Base-by-base conservation (phyloP, 1,140 invertebrate genomes). In the Goniozus legneri region DNA sequence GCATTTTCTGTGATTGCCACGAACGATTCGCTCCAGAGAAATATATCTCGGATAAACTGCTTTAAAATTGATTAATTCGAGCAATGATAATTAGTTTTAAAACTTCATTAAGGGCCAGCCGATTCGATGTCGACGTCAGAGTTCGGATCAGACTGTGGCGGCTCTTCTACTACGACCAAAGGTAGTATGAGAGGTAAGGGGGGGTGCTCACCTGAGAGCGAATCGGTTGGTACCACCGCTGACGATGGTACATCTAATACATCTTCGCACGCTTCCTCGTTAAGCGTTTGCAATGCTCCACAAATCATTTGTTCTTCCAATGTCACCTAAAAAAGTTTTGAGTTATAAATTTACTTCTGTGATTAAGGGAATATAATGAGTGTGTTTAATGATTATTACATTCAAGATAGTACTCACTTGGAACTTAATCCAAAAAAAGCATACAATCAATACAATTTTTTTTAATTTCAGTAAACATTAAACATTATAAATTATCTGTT, bases 301-400 rank as follows among this genome's bases (percentile, higher is more conserved):
- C 89, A 91, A 56, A 95, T 94, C 89, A 94, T 92, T 73, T 93
- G 90, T 64, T 95, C 91, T 74, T 95, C 92, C 49, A 95, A 76
- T 0, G 91, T 93, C 24, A 95, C 89, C 92, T 94, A 55, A 18
- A 60, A 64, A 12, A 60, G n/a, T n/a, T n/a, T n/a, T n/a, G 12
- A 20, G 49, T n/a, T n/a, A n/a, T n/a, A n/a, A n/a, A n/a, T n/a
- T n/a, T n/a, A n/a, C n/a, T n/a, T n/a, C n/a, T n/a, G n/a, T n/a
- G n/a, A n/a, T n/a, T n/a, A n/a, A n/a, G n/a, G n/a, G n/a, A n/a
- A n/a, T n/a, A n/a, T n/a, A n/a, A n/a, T n/a, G n/a, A n/a, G n/a
- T n/a, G n/a, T n/a, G n/a, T n/a, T n/a, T n/a, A n/a, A n/a, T n/a
- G n/a, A n/a, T n/a, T n/a, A n/a, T n/a, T n/a, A n/a, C n/a, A n/a